phyloP scores from a whole-genome alignment of 1,140 invertebrate genomes.

The Sycophaga agraensis region DNA sequence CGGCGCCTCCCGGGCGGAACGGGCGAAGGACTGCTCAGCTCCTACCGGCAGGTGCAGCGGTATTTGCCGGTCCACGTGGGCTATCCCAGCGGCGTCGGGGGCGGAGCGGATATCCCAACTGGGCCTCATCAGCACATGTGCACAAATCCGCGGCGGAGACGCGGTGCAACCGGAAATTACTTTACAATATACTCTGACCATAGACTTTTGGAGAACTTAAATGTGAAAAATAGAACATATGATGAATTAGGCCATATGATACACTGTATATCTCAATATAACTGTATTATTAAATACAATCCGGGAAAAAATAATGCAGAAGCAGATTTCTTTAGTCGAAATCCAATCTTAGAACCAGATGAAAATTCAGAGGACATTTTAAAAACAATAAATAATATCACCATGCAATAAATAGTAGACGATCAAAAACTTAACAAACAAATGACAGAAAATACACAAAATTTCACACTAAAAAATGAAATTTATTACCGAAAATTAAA shows the following conservation, averaged over 20 bases:
- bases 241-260: slow-evolving; percentile 9
- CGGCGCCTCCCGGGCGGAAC: too few species aligned
- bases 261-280: slow-evolving; percentile 5
- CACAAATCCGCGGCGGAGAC: too few species aligned
- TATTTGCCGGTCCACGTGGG: too few species aligned
- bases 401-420: background rate
- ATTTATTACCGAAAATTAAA: slow-evolving; percentile 1
- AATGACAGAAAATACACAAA: background rate
- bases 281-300: slow-evolving; percentile 16
- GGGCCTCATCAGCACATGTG: too few species aligned
- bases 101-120: too few species aligned
- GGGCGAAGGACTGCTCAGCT: too few species aligned
- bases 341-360: slow-evolving; percentile 19
- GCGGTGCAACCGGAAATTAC: slow-evolving; percentile 12
- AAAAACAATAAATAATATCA: slow-evolving; percentile 3
- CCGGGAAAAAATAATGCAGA: slow-evolving; percentile 26
- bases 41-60: too few species aligned
- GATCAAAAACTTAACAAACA: slow-evolving; percentile 1
- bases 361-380: slow-evolving; percentile 4
- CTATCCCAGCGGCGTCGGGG: too few species aligned
- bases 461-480: background rate
- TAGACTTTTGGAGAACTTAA: slow-evolving; percentile 27
- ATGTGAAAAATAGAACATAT: slow-evolving; percentile 27
- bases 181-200: slow-evolving; percentile 30
- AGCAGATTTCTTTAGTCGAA: slow-evolving; percentile 28